Percentiles rank a stretch among this genome's conserved stretches.
Conservation (phyloP, 2,113 vertebrate genomes). For the Mugil cephalus region DNA sequence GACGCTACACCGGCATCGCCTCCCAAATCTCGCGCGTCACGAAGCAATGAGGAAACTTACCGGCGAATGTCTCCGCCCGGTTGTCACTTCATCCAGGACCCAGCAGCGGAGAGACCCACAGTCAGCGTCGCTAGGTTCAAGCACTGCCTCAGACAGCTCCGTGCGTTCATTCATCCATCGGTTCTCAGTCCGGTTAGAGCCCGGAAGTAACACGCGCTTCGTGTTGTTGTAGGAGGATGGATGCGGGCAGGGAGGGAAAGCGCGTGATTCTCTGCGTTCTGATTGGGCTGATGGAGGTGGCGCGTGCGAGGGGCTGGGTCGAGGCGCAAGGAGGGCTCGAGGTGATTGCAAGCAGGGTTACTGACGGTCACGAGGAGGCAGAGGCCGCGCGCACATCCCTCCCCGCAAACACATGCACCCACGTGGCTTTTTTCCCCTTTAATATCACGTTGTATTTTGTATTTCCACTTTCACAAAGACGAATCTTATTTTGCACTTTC, state of each 20-base stretch:
- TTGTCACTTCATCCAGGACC: neutral
- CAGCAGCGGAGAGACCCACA: neutral
- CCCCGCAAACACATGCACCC: neutral
- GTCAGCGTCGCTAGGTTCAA: neutral
- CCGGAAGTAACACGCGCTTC: conserved; percentile 61
- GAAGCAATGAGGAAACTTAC: conserved; percentile 30
- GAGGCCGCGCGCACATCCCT: neutral
- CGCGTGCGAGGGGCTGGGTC: conserved; percentile 79
- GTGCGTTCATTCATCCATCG: neutral
- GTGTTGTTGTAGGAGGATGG: conserved; percentile 16
- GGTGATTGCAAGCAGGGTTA: conserved; percentile 58
- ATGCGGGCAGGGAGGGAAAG: too few species aligned
- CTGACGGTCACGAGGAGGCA: conserved; percentile 52
- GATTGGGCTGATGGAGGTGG: conserved; percentile 82
- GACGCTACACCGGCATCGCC: conserved; percentile 26
- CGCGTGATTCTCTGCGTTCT: conserved; percentile 38
- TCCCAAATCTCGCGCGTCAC: conserved; percentile 8
- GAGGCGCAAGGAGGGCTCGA: conserved; percentile 30
- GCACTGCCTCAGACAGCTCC: neutral
- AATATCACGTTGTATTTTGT: too few species aligned
- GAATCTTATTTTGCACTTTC: too few species aligned
- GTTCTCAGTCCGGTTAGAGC: conserved; percentile 9
- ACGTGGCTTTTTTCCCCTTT: too few species aligned
- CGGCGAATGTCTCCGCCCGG: neutral
- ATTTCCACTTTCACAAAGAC: too few species aligned